Percentiles rank a stretch among this genome's conserved stretches.
Conservation (phyloP, 2,888 invertebrate genomes). For the Ligdia adustata region DNA sequence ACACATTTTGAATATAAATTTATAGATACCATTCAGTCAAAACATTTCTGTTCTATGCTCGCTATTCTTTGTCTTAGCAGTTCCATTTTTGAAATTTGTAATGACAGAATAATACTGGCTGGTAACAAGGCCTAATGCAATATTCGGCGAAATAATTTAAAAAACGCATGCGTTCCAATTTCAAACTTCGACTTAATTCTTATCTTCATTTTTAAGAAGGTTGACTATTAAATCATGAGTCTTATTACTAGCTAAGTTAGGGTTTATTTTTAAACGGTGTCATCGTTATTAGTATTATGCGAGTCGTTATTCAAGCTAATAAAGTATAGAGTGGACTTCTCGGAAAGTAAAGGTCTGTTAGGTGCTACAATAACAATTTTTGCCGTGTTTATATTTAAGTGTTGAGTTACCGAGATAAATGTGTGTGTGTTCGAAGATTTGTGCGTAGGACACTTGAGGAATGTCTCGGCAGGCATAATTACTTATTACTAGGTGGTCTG, state of each 20-base stretch:
- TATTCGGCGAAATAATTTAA: conserved; percentile 42
- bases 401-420: conserved; percentile 62
- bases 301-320: conserved; percentile 54
- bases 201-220: conserved; percentile 60
- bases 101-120: conserved; percentile 24
- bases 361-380: conserved; percentile 68
- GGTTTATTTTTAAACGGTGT: conserved; percentile 29
- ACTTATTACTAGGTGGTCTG: conserved; percentile 49
- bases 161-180: conserved; percentile 64
- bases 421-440: conserved; percentile 64
- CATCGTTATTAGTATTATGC: conserved; percentile 41
- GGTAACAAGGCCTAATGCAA: conserved; percentile 27
- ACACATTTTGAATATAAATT: not conserved
- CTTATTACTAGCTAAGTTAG: conserved; percentile 9
- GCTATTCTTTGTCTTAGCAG: too few relatives aligned
- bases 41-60: too few relatives aligned
- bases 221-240: not conserved
- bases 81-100: too few relatives aligned
- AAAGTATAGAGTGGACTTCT: conserved; percentile 42
- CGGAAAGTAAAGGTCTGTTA: conserved; percentile 35
- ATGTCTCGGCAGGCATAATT: conserved; percentile 48
- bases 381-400: conserved; percentile 65
- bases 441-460: conserved; percentile 64
- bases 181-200: conserved; percentile 72
- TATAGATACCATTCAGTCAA: not conserved